phyloP scores from a whole-genome alignment of 1,140 invertebrate genomes.

The Trichomalopsis sarcophagae region DNA sequence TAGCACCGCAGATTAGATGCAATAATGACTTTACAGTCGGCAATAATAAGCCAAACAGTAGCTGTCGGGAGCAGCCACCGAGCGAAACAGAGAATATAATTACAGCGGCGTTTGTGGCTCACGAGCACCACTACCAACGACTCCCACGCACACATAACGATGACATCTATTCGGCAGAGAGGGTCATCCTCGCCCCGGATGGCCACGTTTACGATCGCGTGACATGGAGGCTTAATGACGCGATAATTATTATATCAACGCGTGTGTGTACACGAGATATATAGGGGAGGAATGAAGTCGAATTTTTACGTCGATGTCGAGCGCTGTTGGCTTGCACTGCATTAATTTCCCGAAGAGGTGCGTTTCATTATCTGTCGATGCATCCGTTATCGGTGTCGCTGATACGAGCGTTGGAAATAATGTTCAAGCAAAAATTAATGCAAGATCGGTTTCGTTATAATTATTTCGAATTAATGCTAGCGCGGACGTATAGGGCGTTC shows the following conservation, averaged over 20 bases:
- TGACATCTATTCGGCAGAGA: not conserved
- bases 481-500: not conserved
- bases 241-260: not conserved
- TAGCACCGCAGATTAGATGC: slow-evolving; percentile 1
- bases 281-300: not conserved
- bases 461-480: too few species aligned
- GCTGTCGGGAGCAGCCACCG: not conserved
- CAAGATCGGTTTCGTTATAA: too few species aligned
- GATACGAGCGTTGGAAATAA: not conserved
- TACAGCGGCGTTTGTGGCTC: not conserved
- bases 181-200: not conserved
- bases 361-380: too few species aligned
- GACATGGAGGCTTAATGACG: not conserved
- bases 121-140: not conserved
- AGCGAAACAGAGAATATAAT: slow-evolving; percentile 8
- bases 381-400: too few species aligned
- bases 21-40: slow-evolving; percentile 2
- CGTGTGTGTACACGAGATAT: not conserved
- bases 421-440: not conserved
- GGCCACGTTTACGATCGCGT: not conserved
- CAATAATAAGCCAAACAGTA: slow-evolving; percentile 16
- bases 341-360: too few species aligned
- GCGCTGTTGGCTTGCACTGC: too few species aligned
- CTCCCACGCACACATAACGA: not conserved
- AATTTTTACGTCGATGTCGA: not conserved